Base-by-base conservation (phyloP, 2,797 vertebrate genomes). In the Potorous gilbertii region DNA sequence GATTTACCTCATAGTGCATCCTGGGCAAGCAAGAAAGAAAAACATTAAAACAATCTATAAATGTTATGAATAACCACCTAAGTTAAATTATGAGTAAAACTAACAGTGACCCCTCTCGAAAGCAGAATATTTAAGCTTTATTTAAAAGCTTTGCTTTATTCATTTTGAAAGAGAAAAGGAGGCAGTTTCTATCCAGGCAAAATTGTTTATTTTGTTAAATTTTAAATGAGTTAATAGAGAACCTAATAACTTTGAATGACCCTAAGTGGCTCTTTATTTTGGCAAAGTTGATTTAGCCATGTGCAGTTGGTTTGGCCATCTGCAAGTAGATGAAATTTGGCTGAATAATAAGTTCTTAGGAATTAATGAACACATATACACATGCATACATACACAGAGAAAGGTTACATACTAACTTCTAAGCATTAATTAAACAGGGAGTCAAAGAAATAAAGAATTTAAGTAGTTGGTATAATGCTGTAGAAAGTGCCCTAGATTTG, bases 71-170 rank as follows among this genome's bases (percentile, higher is more conserved):
- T 10, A 81, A 46, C 8, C 5, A 27, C 16, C n/a, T 81, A 46
- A 87, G 54, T 50, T 56, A 93, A 91, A 59, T 96, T 54, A 55
- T 3, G 6, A 21, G 16, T 50, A 91, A 57, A 92, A 89, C 90
- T 92, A 96, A 56, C 12, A 95, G 91, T 90, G n/a, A 34, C 21
- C 55, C 29, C 27, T 3, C 10, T 55, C 92, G 54, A 81, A 96
- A 93, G 31, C 31, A 74, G 10, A 93, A 81, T 46, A 87, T 54
- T 93, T 31, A 89, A 62, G 12, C 5, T 74, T 93, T 91, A 90
- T 56, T 62, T 62, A 62, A 40, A 9, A 95, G 91, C 24, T 50
- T 54, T 91, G 50, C 10, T 16, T 54, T 52, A 31, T 29, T 87
- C 74, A 50, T 87, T 87, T 87, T 34, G 12, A 46, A 95, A 14